phyloP scores from a whole-genome alignment of 1,140 invertebrate species.

The Epicauta chinensis region DNA sequence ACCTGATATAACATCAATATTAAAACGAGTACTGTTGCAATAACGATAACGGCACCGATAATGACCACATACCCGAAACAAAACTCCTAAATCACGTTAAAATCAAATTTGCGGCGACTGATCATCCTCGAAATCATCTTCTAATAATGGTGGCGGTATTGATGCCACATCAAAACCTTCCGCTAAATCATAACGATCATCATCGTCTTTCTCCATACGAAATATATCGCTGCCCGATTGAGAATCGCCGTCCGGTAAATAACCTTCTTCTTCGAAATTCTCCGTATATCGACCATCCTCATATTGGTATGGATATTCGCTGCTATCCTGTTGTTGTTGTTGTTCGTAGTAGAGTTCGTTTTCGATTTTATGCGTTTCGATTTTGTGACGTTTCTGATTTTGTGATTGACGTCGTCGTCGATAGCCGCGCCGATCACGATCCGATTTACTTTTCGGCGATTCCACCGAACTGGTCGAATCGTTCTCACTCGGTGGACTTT shows the following conservation, averaged over 20 bases:
- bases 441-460: slow-evolving; percentile 50
- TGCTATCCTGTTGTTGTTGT: slow-evolving; percentile 29
- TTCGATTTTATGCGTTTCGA: slow-evolving; percentile 26
- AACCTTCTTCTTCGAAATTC: slow-evolving; percentile 48
- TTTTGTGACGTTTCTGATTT: slow-evolving; percentile 39
- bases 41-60: slow-evolving; percentile 19
- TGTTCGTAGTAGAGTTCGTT: slow-evolving; percentile 43
- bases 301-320: slow-evolving; percentile 36
- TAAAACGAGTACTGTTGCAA: slow-evolving; percentile 10
- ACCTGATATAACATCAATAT: slow-evolving; percentile 19
- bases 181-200: slow-evolving; percentile 43
- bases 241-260: slow-evolving; percentile 59
- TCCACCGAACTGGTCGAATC: slow-evolving; percentile 63
- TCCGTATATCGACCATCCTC: slow-evolving; percentile 25
- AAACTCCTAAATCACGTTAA: slow-evolving; percentile 32
- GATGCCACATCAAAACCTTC: slow-evolving; percentile 60
- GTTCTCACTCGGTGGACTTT: slow-evolving; percentile 61
- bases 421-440: slow-evolving; percentile 53
- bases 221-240: slow-evolving; percentile 49
- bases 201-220: slow-evolving; percentile 51
- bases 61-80: slow-evolving; percentile 12
- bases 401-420: slow-evolving; percentile 54
- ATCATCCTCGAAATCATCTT: slow-evolving; percentile 56
- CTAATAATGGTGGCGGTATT: slow-evolving; percentile 58
- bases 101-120: slow-evolving; percentile 44